Conservation (phyloP, 2,113 vertebrate genomes). For the Mionectes macconnelli region DNA sequence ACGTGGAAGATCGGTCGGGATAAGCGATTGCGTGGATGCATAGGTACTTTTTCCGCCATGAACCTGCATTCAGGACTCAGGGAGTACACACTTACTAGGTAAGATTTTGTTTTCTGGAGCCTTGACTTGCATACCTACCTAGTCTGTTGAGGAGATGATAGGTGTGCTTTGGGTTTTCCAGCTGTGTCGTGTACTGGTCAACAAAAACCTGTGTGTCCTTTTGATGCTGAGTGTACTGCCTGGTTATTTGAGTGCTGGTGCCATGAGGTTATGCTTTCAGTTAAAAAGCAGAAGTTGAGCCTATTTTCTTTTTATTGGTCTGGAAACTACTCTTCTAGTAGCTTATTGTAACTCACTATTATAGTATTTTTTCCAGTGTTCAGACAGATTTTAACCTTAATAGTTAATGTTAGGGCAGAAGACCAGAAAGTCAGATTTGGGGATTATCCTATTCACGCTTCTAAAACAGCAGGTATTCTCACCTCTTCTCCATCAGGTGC, state of each 20-base stretch:
- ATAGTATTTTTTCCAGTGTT: conserved; percentile 6
- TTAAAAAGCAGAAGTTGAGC: not conserved
- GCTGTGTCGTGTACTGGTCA: conserved; percentile 4
- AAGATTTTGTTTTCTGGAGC: conserved; percentile 69
- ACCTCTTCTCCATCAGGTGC: conserved; percentile 65
- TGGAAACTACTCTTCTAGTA: not conserved
- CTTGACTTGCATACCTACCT: conserved; percentile 9
- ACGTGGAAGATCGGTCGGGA: conserved; percentile 99
- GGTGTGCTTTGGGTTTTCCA: not conserved
- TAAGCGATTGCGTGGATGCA: conserved; percentile 99
- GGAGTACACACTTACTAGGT: conserved; percentile 99
- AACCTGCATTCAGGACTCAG: conserved; percentile 99
- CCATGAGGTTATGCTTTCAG: not conserved
- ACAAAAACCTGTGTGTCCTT: not conserved
- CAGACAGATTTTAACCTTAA: conserved; percentile 40
- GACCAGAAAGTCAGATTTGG: conserved; percentile 51
- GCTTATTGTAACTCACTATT: not conserved
- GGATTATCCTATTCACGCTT: conserved; percentile 62
- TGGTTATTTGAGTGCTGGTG: conserved; percentile 12
- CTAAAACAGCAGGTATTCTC: conserved; percentile 67
- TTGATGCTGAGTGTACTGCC: conserved; percentile 3
- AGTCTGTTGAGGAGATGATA: not conserved
- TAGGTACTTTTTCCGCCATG: conserved; percentile 99
- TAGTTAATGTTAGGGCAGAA: conserved; percentile 64
- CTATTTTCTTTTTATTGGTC: not conserved